Evolutionary conservation across 2,113 vertebrate genomes (phyloP), one percentile per base, ranked within the genome.

Genomic region (Cromileptes altivelis): DNA sequence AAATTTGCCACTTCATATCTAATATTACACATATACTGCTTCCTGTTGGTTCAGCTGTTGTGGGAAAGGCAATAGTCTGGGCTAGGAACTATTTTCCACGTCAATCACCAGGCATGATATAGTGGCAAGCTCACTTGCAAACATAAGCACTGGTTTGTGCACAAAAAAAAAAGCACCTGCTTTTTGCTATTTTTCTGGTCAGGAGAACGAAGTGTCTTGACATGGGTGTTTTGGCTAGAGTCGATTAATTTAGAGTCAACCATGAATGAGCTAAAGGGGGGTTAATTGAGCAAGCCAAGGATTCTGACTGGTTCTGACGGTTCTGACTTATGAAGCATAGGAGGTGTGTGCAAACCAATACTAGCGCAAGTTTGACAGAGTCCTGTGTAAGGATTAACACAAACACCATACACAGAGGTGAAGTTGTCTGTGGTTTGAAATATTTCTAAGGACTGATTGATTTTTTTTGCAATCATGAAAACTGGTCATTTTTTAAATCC

Each of bases 21-120:
- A 19, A 73, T 55, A 63, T 42, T 82, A 30, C 47, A 73, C 19
- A 78, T 33, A 62, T 61, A 25, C 25, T 65, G 47, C 55, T 72
- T 78, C 64, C 14, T 47, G 73, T 57, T 56, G 55, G 60, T 78
- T 67, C 58, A 81, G 60, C 81, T 25, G 63, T 75, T 57, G 17
- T 0, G 42, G 7, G 15, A 60, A 63, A 62, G 21, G 14, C 19
- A 49, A 49, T 4, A 33, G 9, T 27, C 19, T 55, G 0, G 18
- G 21, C 8, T 14, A 21, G 13, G 23, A 30, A 50, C 2, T 3
- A 15, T 12, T 65, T 64, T 57, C 17, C 9, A 42, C 55, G 33
- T 21, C 27, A 70, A 10, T 49, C 19, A 13, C 55, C 50, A 63
- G 60, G 52, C 33, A 33, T 21, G 21, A 55, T n/a, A 55, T n/a